Conservation (phyloP, 2,888 invertebrate species). For the Leucoma salicis region DNA sequence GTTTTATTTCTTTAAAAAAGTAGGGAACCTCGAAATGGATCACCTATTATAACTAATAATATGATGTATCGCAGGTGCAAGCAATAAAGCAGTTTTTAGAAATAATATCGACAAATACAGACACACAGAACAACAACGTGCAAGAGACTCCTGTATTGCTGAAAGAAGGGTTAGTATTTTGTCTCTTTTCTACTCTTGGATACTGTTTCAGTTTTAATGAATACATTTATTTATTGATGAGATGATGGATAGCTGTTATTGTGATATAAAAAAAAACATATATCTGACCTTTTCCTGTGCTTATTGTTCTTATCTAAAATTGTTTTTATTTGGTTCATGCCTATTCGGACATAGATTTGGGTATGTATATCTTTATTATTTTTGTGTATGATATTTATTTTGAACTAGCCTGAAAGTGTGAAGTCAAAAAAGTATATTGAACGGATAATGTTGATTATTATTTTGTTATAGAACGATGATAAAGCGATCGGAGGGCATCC, state of each 20-base stretch:
- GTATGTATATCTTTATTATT: slow-evolving; percentile 48
- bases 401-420: neutral
- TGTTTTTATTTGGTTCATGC: slow-evolving; percentile 45
- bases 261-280: no score
- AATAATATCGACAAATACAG: slow-evolving; percentile 91
- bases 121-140: slow-evolving; percentile 82
- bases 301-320: no score
- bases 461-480: slow-evolving; percentile 89
- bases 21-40: no score
- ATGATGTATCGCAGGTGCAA: slow-evolving; percentile 72
- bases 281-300: no score
- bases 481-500: slow-evolving; percentile 93
- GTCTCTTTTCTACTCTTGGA: no score
- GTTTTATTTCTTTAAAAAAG: no score
- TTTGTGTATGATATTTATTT: neutral
- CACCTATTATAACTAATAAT: neutral
- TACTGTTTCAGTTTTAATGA: no score
- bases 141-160: slow-evolving; percentile 90
- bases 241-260: no score
- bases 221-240: no score
- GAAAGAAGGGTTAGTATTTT: slow-evolving; percentile 92
- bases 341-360: slow-evolving; percentile 64
- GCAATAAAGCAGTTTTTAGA: slow-evolving; percentile 93
- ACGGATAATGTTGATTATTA: neutral
- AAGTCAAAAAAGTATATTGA: no score